These are phyloP conservation scores for Rhyacichthys aspro DNA, from an alignment of 2,797 vertebrate species.

Conservation along the genomic window DNA sequence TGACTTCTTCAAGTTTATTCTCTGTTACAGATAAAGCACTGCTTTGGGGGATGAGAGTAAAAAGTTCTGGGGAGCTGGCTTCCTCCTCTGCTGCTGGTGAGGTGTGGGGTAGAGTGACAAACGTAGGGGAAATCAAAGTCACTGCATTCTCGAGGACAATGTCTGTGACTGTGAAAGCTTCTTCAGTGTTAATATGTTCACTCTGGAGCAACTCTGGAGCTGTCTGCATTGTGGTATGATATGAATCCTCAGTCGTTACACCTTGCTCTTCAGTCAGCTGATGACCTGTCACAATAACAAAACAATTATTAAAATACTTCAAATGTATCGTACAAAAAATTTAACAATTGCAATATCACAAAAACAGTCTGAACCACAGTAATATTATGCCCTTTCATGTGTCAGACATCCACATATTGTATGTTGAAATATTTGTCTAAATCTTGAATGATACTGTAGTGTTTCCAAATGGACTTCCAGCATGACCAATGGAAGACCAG, in stretches of 20 bases:
- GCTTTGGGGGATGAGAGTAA: slow-evolving; percentile 41
- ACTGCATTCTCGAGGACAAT: slow-evolving; percentile 12
- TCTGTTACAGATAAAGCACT: slow-evolving; percentile 27
- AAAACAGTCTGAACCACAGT: no score
- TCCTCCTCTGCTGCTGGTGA: slow-evolving; percentile 42
- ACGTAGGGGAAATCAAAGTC: slow-evolving; percentile 38
- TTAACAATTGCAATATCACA: no score
- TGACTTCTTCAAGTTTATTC: slow-evolving; percentile 34
- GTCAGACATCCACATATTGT: no score
- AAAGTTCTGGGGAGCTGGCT: slow-evolving; percentile 34
- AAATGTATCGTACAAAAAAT: no score
- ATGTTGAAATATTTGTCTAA: no score
- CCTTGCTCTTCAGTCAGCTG: neutral
- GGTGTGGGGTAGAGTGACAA: slow-evolving; percentile 22
- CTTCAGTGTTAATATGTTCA: slow-evolving; percentile 16
- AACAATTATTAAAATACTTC: neutral
- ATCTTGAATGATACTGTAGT: no score
- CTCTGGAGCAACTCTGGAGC: slow-evolving; percentile 30
- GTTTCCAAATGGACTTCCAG: no score
- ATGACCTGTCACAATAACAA: neutral
- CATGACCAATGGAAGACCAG: no score
- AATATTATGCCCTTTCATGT: no score
- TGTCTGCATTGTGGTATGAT: slow-evolving; percentile 25
- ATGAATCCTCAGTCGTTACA: slow-evolving; percentile 22
- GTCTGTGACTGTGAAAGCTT: slow-evolving; percentile 14